These are phyloP conservation scores for Congeria kusceri DNA, from an alignment of 2,888 invertebrate genomes.

Conservation along the genomic window DNA sequence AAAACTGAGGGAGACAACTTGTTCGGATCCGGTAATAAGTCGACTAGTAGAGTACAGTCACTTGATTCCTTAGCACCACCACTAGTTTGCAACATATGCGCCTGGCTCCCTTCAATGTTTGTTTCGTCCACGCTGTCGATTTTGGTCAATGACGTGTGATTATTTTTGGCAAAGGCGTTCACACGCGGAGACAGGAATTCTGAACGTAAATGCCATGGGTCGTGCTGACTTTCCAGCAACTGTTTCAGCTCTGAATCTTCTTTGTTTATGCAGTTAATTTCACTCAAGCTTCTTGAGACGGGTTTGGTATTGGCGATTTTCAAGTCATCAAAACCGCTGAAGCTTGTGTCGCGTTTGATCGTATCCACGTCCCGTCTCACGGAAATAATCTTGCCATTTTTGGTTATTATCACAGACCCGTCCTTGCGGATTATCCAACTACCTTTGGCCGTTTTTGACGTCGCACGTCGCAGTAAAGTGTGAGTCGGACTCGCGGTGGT, in stretches of 20 bases:
- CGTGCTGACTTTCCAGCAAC: conserved; percentile 11
- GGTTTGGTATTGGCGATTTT: conserved; percentile 33
- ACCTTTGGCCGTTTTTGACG: conserved; percentile 70
- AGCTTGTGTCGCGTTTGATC: conserved; percentile 44
- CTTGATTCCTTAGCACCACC: background rate
- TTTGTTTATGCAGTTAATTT: conserved; percentile 34
- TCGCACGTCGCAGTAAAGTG: conserved; percentile 63
- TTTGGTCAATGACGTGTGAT: conserved; percentile 58
- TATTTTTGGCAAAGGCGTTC: background rate
- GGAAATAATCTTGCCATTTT: conserved; percentile 80
- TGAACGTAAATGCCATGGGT: conserved; percentile 12
- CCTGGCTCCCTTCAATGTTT: conserved; percentile 15
- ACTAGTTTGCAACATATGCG: background rate
- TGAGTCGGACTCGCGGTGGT: conserved; percentile 55
- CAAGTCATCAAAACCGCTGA: conserved; percentile 49
- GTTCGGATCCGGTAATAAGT: background rate
- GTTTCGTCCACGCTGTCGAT: conserved; percentile 63
- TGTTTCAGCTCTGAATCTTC: conserved; percentile 41
- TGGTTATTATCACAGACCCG: conserved; percentile 77
- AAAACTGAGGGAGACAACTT: background rate
- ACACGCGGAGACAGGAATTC: background rate
- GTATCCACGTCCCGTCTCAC: conserved; percentile 65
- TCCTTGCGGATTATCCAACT: conserved; percentile 77
- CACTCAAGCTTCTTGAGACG: conserved; percentile 51
- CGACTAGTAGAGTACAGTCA: background rate